Percentiles rank a stretch among this genome's conserved stretches.
phyloP scores from a whole-genome alignment of 2,888 invertebrate genomes.

The Iphiclides podalirius region DNA sequence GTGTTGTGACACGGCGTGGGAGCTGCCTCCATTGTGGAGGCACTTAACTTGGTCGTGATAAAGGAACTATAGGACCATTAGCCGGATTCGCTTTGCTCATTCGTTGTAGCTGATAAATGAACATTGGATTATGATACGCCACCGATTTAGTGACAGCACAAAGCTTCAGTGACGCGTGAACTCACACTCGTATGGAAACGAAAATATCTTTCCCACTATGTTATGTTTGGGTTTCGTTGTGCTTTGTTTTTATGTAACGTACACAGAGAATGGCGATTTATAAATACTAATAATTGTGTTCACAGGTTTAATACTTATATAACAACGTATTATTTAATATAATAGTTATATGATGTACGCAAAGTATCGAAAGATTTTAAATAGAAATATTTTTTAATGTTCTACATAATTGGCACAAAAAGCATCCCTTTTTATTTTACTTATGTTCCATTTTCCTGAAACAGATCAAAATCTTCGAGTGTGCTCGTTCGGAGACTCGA shows the following conservation, averaged over 20 bases:
- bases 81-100: slow-evolving; percentile 76
- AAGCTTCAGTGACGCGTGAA: slow-evolving; percentile 17
- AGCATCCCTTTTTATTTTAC: background rate
- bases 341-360: too few relatives aligned
- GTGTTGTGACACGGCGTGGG: slow-evolving; percentile 79
- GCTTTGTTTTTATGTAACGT: too few relatives aligned
- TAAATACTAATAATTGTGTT: too few relatives aligned
- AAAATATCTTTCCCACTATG: background rate
- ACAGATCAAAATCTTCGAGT: slow-evolving; percentile 3
- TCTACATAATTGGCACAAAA: too few relatives aligned
- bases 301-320: too few relatives aligned
- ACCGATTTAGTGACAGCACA: slow-evolving; percentile 33
- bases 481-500: slow-evolving; percentile 6
- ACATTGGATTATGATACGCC: slow-evolving; percentile 73
- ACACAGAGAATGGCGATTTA: too few relatives aligned
- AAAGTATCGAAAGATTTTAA: too few relatives aligned
- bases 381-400: too few relatives aligned
- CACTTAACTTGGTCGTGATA: slow-evolving; percentile 74
- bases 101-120: slow-evolving; percentile 69
- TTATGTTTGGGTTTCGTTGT: too few relatives aligned
- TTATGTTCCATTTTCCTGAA: background rate
- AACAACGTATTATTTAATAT: too few relatives aligned
- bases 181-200: background rate
- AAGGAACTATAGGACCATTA: slow-evolving; percentile 75
- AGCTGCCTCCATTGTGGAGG: slow-evolving; percentile 69